Evolutionary conservation across 2,113 vertebrate genomes (phyloP).

Genomic region (Tupaia chinensis): DNA sequence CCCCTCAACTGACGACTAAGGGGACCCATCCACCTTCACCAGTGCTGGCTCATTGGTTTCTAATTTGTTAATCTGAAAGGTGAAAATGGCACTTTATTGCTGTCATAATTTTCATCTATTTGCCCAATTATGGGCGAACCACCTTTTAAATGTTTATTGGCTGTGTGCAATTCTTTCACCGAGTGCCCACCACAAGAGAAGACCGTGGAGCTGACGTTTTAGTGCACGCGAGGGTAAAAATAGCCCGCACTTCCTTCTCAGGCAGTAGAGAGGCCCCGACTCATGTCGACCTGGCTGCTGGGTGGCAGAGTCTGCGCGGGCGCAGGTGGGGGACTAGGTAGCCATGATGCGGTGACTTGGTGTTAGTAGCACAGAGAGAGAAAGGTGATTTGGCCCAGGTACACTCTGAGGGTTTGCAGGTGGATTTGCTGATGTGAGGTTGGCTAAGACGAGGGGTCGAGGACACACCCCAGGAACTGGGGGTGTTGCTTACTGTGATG

Average conservation of each 20-base stretch:
- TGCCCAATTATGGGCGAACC: background rate
- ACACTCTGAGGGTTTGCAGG: background rate
- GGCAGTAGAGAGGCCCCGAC: background rate
- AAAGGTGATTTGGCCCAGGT: background rate
- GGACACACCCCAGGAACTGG: background rate
- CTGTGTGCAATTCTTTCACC: background rate
- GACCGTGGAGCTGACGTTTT: background rate
- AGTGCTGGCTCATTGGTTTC: background rate
- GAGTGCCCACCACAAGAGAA: background rate
- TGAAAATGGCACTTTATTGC: conserved; percentile 18
- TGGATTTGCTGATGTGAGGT: background rate
- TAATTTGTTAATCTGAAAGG: conserved; percentile 3
- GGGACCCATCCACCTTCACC: background rate
- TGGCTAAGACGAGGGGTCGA: background rate
- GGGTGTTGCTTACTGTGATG: background rate
- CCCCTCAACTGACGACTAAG: background rate
- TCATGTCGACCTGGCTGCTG: background rate
- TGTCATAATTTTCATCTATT: conserved; percentile 35
- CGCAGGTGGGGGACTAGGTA: background rate
- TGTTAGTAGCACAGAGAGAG: background rate
- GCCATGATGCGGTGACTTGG: background rate
- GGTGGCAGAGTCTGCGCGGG: background rate
- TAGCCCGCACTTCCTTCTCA: background rate
- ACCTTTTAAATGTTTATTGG: conserved; percentile 1
- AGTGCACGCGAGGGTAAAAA: conserved; percentile 9